A percentile compares a stretch with the other conserved stretches of the same genome.
Conservation (phyloP, 1,140 invertebrate genomes). For the Latrodectus geometricus region DNA sequence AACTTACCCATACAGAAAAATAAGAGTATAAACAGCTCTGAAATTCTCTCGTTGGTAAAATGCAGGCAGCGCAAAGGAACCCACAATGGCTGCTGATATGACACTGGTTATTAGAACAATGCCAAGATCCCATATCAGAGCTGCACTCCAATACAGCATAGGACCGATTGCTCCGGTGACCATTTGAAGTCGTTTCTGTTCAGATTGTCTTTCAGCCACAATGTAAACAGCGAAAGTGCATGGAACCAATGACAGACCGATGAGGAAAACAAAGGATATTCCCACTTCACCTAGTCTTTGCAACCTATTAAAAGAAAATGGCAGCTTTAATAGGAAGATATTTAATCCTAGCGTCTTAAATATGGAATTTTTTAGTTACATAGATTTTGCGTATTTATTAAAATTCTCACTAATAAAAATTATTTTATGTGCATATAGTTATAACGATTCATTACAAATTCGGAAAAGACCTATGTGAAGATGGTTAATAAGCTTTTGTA, state of each 20-base stretch:
- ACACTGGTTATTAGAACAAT: slow-evolving; percentile 65
- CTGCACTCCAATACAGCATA: slow-evolving; percentile 69
- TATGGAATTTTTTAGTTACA: no score
- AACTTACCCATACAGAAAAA: slow-evolving; percentile 68
- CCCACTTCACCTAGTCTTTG: slow-evolving; percentile 70
- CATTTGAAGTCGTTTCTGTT: slow-evolving; percentile 73
- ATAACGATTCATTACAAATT: no score
- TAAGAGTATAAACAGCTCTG: slow-evolving; percentile 62
- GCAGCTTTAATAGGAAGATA: no score
- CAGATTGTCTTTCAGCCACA: slow-evolving; percentile 72
- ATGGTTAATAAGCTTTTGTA: no score
- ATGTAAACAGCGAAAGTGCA: slow-evolving; percentile 73
- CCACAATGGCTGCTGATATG: slow-evolving; percentile 66
- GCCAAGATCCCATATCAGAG: slow-evolving; percentile 73
- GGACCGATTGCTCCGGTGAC: slow-evolving; percentile 71
- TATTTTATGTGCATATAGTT: no score
- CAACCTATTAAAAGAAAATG: slow-evolving; percentile 64
- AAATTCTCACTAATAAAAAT: no score
- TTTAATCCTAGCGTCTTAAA: no score
- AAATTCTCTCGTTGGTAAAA: slow-evolving; percentile 66
- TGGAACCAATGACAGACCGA: slow-evolving; percentile 86
- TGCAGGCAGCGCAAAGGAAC: slow-evolving; percentile 67
- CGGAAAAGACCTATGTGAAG: no score
- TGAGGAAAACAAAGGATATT: slow-evolving; percentile 70
- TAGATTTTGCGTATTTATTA: no score